These are phyloP conservation scores for Holothuria scabra DNA, from an alignment of 53 echinoderm and acorn worm species.

Conservation along the genomic window DNA sequence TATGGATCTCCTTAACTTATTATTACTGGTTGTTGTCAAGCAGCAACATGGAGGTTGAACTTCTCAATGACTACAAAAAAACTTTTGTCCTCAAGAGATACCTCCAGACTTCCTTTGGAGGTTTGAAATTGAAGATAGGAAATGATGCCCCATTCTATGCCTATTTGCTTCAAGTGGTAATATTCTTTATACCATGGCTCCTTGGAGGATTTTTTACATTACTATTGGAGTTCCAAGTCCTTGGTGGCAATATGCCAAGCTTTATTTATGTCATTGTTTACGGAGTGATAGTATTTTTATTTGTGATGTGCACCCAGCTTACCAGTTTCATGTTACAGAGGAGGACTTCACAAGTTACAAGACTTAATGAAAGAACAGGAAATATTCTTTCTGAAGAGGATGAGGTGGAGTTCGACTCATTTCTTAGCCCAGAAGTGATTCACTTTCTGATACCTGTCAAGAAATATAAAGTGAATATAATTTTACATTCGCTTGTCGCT, in stretches of 20 bases:
- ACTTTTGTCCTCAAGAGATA: constrained; percentile 89
- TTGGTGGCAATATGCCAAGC: constrained; percentile 28
- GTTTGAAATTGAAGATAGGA: constrained; percentile 74
- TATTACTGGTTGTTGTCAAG: no score
- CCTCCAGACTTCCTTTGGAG: constrained; percentile 85
- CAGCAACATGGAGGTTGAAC: constrained; percentile 54
- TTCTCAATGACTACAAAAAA: constrained; percentile 91
- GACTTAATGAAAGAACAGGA: constrained; percentile 37
- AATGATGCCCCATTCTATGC: constrained; percentile 79
- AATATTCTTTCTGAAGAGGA: constrained; percentile 87
- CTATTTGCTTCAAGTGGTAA: constrained; percentile 77
- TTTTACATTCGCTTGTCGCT: constrained; percentile 71
- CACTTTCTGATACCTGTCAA: constrained; percentile 84
- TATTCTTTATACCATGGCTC: constrained; percentile 79
- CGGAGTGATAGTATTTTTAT: constrained; percentile 65
- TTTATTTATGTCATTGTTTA: constrained; percentile 48
- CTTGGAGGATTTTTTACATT: constrained; percentile 83
- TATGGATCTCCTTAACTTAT: no score
- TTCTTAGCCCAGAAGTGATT: constrained; percentile 73
- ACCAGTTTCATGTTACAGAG: constrained; percentile 69
- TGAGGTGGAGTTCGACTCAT: constrained; percentile 89
- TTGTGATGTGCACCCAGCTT: constrained; percentile 71
- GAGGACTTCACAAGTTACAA: constrained; percentile 45
- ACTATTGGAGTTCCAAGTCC: constrained; percentile 59
- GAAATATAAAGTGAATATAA: constrained; percentile 78